Base-by-base conservation (phyloP, 2,797 vertebrate genomes). In the Adelosebastes latens region DNA sequence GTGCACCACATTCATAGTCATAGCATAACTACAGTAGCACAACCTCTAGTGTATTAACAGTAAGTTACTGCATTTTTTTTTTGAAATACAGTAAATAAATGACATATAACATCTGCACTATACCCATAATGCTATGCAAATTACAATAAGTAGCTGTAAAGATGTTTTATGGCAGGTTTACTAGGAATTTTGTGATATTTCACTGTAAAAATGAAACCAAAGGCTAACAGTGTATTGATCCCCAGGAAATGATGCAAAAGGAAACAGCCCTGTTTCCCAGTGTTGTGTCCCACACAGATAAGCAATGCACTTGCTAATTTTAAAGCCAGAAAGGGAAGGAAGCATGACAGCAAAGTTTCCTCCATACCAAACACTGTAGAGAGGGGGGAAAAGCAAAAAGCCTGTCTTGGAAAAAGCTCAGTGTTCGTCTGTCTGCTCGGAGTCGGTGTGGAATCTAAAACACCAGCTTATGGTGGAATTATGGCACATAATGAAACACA, bases 161-260 rank as follows among this genome's bases (percentile, higher is more conserved):
- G 1, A 3, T 20, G 24, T 27, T 65, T 63, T 14, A 10, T 1
- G 5, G 39, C 14, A 27, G 14, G 22, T 39, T 42, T 25, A 25
- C 4, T 39, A 1, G 8, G 5, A 8, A 42, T 46, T 24, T 9
- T 39, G 22, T 64, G n/a, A n/a, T 25, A 64, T 39, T 27, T 25
- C 14, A 67, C 11, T 52, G 18, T 31, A 31, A 32, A 67, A 52
- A 29, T 27, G 27, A 52, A 11, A 22, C 42, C 65, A n/a, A 52
- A 67, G 39, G 24, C 27, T 67, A 13, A 67, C 65, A 31, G 65
- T 22, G 46, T 53, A 67, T 94, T 95, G 94, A 95, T 95, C 76
- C 65, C 24, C 75, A 96, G 98, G 97, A 99, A 99, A 96, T 98
- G 96, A 98, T 97, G 96, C 87, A 96, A 96, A 94, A 97, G 98